A percentile compares a stretch with the other conserved stretches of the same genome.
Evolutionary conservation across 2,797 vertebrate genomes (phyloP).

Genomic region (Diplodus sargus): DNA sequence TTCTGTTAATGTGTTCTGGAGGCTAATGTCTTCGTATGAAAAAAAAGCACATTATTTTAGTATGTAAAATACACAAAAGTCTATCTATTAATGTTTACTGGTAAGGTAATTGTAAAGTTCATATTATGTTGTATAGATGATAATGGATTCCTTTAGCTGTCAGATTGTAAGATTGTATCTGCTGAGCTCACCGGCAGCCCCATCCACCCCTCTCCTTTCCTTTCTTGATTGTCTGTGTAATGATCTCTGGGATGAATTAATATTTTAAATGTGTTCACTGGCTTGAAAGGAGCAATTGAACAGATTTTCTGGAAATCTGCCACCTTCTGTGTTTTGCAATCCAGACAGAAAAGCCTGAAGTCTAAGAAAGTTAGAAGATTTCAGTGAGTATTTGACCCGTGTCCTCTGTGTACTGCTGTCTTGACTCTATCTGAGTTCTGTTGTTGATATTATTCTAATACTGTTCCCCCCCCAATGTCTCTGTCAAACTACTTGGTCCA

Average conservation of each 20-base stretch:
- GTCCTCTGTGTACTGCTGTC: constrained; percentile 64
- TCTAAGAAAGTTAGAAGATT: constrained; percentile 47
- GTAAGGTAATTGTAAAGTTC: constrained; percentile 84
- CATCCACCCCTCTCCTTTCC: constrained; percentile 51
- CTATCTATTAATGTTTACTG: constrained; percentile 88
- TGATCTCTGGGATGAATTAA: constrained; percentile 38
- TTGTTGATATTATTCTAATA: constrained; percentile 76
- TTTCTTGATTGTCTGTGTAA: constrained; percentile 67
- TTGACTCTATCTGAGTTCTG: constrained; percentile 71
- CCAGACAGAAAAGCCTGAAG: constrained; percentile 22
- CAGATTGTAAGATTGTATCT: constrained; percentile 81
- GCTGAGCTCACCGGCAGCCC: constrained; percentile 67
- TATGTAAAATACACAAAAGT: constrained; percentile 86
- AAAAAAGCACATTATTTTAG: constrained; percentile 85
- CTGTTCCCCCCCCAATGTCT: constrained; percentile 64
- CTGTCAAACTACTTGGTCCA: constrained; percentile 74
- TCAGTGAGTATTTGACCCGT: constrained; percentile 45
- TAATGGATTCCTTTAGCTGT: constrained; percentile 76
- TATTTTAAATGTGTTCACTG: constrained; percentile 31
- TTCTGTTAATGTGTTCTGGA: constrained; percentile 66
- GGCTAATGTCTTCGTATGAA: constrained; percentile 60
- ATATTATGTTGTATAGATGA: constrained; percentile 83
- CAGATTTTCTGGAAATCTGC: constrained; percentile 8
- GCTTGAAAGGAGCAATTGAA: constrained; percentile 14
- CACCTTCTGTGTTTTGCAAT: constrained; percentile 23